These are phyloP conservation scores for Molorchus minor DNA, from an alignment of 2,888 invertebrate species.

Conservation along the genomic window DNA sequence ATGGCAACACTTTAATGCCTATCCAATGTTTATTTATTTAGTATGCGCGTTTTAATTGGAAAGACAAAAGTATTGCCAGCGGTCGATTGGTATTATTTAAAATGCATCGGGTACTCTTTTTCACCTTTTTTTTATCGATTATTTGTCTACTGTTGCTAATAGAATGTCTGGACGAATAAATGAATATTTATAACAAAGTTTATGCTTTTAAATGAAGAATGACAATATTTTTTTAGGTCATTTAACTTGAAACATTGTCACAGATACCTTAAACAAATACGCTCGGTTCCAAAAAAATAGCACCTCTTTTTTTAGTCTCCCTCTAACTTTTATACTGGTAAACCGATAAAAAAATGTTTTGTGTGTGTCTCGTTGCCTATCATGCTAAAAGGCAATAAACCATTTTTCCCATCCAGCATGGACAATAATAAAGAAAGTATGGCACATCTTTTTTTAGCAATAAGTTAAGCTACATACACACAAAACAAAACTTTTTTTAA, in stretches of 20 bases:
- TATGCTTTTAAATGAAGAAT: neutral
- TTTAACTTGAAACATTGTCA: no score
- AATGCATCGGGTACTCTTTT: neutral
- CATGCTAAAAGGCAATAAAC: no score
- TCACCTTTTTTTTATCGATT: neutral
- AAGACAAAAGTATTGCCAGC: constrained; percentile 1
- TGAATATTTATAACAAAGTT: constrained; percentile 3
- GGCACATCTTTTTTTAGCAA: no score
- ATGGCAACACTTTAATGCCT: constrained; percentile 12
- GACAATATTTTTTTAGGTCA: neutral
- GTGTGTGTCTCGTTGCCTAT: no score
- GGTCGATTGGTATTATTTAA: neutral
- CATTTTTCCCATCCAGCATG: no score
- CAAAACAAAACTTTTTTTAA: neutral
- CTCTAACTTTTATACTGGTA: no score
- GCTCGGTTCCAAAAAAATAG: no score
- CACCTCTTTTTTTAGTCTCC: no score
- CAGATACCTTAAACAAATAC: no score
- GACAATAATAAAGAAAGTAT: no score
- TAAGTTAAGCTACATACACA: no score
- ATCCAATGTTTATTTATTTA: constrained; percentile 16
- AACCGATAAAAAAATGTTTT: no score
- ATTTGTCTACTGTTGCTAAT: neutral
- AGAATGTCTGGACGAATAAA: constrained; percentile 7
- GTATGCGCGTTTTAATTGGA: constrained; percentile 12